Conservation (phyloP, 2,113 vertebrate species). For the Alethe castanea region DNA sequence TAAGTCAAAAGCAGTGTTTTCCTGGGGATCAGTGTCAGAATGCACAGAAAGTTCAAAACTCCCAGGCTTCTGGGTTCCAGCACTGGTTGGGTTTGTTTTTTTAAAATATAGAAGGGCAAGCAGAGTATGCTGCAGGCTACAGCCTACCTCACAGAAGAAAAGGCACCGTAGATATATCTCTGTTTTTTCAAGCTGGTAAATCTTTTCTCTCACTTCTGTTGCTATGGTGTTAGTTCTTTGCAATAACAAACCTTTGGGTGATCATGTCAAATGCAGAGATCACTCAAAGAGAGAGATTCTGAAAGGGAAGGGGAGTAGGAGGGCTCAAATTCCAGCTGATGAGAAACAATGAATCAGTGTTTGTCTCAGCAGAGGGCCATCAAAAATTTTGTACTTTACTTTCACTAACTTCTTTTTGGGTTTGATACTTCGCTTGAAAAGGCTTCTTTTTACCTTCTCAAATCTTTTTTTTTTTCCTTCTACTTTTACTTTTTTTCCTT, state of each 20-base stretch:
- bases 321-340: conserved; percentile 46
- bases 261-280: conserved; percentile 39
- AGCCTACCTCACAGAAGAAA: background rate
- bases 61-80: too few relatives aligned
- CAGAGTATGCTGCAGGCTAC: background rate
- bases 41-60: too few relatives aligned
- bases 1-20: too few relatives aligned
- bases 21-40: too few relatives aligned
- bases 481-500: background rate
- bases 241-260: conserved; percentile 46
- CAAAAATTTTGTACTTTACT: conserved; percentile 17
- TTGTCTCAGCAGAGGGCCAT: conserved; percentile 27
- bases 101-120: background rate
- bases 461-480: background rate
- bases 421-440: conserved; percentile 26
- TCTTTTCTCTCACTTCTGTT: conserved; percentile 31
- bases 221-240: conserved; percentile 35
- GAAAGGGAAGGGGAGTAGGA: conserved; percentile 44
- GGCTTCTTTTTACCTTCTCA: background rate
- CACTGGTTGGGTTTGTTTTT: background rate
- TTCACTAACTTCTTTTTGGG: background rate
- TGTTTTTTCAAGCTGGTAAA: background rate
- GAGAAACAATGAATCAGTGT: conserved; percentile 50
- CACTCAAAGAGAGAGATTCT: background rate
- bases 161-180: background rate